A percentile compares a stretch with the other conserved stretches of the same genome.
Conservation (phyloP, 1,140 invertebrate species). For the Diachasmimorpha longicaudata region DNA sequence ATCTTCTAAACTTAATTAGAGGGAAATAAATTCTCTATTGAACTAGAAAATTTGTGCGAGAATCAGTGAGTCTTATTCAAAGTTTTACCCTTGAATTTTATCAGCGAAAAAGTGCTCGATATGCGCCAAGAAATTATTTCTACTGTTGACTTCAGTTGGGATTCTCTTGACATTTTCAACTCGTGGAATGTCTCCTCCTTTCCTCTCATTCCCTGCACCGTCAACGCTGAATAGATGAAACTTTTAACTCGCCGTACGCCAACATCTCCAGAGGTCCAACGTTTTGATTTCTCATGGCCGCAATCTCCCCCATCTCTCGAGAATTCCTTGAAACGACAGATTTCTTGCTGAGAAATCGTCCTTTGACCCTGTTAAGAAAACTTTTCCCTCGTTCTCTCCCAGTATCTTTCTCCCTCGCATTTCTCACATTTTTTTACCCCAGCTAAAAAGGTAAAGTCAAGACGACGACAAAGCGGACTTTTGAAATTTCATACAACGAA, state of each 20-base stretch:
- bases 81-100: no score
- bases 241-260: background rate
- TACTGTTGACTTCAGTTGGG: background rate
- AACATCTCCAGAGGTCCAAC: background rate
- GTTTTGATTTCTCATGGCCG: background rate
- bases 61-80: no score
- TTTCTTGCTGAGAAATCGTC: slow-evolving; percentile 1
- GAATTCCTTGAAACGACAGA: background rate
- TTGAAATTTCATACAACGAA: background rate
- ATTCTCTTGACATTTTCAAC: background rate
- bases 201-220: background rate
- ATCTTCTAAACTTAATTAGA: no score
- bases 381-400: background rate
- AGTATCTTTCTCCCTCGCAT: background rate
- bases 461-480: background rate
- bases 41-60: no score
- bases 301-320: background rate
- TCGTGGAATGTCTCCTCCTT: background rate
- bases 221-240: background rate
- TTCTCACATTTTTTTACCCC: background rate
- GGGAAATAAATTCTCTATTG: no score
- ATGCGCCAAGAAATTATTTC: background rate
- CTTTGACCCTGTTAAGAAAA: background rate
- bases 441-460: background rate
- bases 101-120: no score